Percentiles rank a stretch among this genome's conserved stretches.
These are phyloP conservation scores for Ennomos fuscantarius DNA, from an alignment of 2,888 invertebrate genomes.

Conservation along the genomic window DNA sequence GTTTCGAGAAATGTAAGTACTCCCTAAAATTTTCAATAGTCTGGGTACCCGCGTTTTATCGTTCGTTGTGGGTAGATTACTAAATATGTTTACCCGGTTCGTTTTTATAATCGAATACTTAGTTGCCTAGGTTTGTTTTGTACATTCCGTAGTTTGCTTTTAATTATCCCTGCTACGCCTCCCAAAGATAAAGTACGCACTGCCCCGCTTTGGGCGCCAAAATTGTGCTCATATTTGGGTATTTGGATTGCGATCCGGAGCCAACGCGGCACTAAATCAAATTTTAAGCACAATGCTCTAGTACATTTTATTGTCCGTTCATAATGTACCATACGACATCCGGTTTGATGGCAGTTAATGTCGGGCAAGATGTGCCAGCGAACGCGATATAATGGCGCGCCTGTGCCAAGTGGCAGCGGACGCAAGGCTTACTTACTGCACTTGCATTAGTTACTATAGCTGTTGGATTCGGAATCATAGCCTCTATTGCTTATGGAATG, in stretches of 20 bases:
- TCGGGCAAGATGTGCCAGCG: slow-evolving; percentile 70
- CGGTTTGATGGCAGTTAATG: slow-evolving; percentile 79
- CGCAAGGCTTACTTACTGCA: slow-evolving; percentile 58
- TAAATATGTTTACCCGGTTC: too few relatives aligned
- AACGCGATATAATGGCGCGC: slow-evolving; percentile 66
- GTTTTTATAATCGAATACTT: too few relatives aligned
- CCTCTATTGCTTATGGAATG: slow-evolving; percentile 31
- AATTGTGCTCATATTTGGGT: slow-evolving; percentile 19
- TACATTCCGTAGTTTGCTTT: too few relatives aligned
- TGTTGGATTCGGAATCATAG: slow-evolving; percentile 38
- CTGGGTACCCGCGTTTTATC: too few relatives aligned
- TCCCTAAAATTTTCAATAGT: not conserved
- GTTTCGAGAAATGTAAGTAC: slow-evolving; percentile 61
- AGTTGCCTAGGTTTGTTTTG: too few relatives aligned
- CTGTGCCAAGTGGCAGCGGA: slow-evolving; percentile 67
- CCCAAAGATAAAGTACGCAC: not conserved
- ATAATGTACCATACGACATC: slow-evolving; percentile 78
- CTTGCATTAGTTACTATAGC: slow-evolving; percentile 62
- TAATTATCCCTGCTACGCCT: too few relatives aligned
- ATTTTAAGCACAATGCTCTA: slow-evolving; percentile 61
- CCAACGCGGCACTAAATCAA: slow-evolving; percentile 56
- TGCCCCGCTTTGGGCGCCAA: slow-evolving; percentile 64
- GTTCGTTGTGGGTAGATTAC: too few relatives aligned
- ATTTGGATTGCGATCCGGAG: slow-evolving; percentile 46
- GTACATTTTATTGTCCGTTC: slow-evolving; percentile 78